These are phyloP conservation scores for Ageneiosus marmoratus DNA, from an alignment of 2,113 vertebrate species.

Conservation along the genomic window DNA sequence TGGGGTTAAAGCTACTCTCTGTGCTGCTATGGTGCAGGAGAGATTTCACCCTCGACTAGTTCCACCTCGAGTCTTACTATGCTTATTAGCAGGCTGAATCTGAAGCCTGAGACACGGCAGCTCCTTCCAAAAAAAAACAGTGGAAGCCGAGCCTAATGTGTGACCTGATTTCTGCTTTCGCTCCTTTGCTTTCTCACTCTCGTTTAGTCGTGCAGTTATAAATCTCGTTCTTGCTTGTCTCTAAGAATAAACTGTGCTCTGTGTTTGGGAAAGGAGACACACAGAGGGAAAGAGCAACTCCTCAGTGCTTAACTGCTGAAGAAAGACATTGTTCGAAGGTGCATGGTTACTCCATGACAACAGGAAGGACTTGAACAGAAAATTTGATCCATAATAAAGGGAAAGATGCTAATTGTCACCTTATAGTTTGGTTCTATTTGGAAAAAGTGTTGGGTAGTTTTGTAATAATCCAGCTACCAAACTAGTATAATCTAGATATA, in stretches of 20 bases:
- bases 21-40: neutral
- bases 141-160: neutral
- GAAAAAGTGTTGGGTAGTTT: neutral
- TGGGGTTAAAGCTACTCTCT: conserved; percentile 17
- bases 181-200: conserved; percentile 30
- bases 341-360: conserved; percentile 57
- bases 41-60: conserved; percentile 19
- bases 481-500: too few relatives aligned
- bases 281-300: conserved; percentile 1
- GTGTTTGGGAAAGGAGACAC: conserved; percentile 27
- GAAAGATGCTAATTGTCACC: neutral
- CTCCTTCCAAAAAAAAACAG: neutral
- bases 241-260: conserved; percentile 32
- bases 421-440: neutral
- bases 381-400: too few relatives aligned
- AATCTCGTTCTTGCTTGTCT: conserved; percentile 29
- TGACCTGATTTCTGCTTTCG: conserved; percentile 37
- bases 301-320: conserved; percentile 23
- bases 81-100: conserved; percentile 8
- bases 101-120: neutral
- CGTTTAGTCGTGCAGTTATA: conserved; percentile 7
- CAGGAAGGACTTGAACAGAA: conserved; percentile 27
- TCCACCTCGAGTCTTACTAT: neutral
- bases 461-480: too few relatives aligned
- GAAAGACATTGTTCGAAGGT: conserved; percentile 56